A percentile compares a stretch with the other conserved stretches of the same genome.
phyloP scores from a whole-genome alignment of 2,888 invertebrate species.

The Halictus ligatus region DNA sequence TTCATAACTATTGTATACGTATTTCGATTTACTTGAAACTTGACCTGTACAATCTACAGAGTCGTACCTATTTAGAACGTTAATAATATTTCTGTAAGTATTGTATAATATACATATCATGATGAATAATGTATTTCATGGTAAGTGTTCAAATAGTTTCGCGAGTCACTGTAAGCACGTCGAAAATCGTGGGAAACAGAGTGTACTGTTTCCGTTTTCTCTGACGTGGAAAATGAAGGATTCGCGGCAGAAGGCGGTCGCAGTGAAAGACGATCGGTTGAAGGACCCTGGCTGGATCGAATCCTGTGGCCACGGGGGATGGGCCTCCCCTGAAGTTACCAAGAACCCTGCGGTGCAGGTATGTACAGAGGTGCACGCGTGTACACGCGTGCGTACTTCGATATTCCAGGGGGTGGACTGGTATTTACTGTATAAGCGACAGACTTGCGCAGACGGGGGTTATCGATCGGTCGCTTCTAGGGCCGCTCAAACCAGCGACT shows the following conservation, averaged over 20 bases:
- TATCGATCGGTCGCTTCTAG: slow-evolving; percentile 80
- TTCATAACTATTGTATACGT: too few relatives aligned
- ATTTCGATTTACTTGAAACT: too few relatives aligned
- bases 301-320: slow-evolving; percentile 53
- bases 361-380: slow-evolving; percentile 54
- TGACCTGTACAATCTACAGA: too few relatives aligned
- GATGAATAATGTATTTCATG: too few relatives aligned
- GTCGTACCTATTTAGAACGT: too few relatives aligned
- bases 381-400: slow-evolving; percentile 66
- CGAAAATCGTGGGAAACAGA: not conserved
- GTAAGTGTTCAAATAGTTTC: too few relatives aligned
- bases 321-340: slow-evolving; percentile 49
- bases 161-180: too few relatives aligned
- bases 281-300: slow-evolving; percentile 53
- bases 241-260: slow-evolving; percentile 50
- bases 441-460: slow-evolving; percentile 79
- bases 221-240: slow-evolving; percentile 43
- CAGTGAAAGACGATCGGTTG: slow-evolving; percentile 52
- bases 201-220: slow-evolving; percentile 17
- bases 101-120: too few relatives aligned
- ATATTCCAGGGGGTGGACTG: slow-evolving; percentile 44
- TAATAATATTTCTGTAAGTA: too few relatives aligned
- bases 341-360: slow-evolving; percentile 45
- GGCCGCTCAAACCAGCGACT: slow-evolving; percentile 73
- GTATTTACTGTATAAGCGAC: slow-evolving; percentile 73